Percentiles rank a stretch among this genome's conserved stretches.
Evolutionary conservation across 2,113 vertebrate species (phyloP).

Genomic region (Egretta garzetta): DNA sequence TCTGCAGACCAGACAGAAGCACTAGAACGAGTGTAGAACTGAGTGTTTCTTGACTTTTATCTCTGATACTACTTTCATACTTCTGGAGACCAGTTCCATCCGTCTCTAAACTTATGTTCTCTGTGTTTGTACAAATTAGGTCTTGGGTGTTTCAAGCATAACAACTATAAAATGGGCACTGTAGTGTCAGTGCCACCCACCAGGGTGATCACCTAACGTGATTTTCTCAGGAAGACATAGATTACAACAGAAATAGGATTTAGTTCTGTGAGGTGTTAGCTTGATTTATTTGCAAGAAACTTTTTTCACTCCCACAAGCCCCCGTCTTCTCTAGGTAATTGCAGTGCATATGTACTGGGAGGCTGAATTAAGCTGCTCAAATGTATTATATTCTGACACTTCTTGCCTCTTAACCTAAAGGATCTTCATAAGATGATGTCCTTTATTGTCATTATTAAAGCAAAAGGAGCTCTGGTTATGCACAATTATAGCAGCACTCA

Average conservation of each 20-base stretch:
- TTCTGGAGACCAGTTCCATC: neutral
- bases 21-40: neutral
- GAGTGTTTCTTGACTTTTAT: neutral
- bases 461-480: neutral
- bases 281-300: neutral
- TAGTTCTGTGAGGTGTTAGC: neutral
- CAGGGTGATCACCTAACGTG: neutral
- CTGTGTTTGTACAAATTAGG: neutral
- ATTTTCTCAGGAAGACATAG: neutral
- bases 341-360: neutral
- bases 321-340: neutral
- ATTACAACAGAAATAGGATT: neutral
- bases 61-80: neutral
- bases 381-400: neutral
- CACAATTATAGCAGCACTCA: neutral
- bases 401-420: neutral
- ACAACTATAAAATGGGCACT: neutral
- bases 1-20: neutral
- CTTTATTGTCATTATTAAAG: neutral
- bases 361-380: neutral
- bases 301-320: neutral
- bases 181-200: neutral
- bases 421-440: neutral
- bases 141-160: neutral
- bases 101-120: neutral